Percentiles rank a stretch among this genome's conserved stretches.
Conservation (phyloP, 2,888 invertebrate genomes). For the Tenthredo notha region DNA sequence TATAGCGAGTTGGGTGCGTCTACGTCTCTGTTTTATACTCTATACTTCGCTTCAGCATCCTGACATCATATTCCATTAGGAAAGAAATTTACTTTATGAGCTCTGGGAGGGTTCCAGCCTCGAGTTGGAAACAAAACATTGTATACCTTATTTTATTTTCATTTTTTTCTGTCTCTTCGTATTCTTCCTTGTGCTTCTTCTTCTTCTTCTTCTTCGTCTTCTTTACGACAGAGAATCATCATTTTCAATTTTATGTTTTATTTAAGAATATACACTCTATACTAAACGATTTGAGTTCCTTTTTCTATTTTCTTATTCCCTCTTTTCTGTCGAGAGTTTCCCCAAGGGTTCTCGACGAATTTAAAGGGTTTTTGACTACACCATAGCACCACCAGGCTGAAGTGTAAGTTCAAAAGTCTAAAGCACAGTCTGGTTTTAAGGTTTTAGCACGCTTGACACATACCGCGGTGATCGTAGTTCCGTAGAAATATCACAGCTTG, state of each 20-base stretch:
- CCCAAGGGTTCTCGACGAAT: not conserved
- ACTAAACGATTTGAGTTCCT: not conserved
- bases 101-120: not conserved
- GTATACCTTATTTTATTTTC: not conserved
- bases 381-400: not conserved
- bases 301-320: not conserved
- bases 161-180: not conserved
- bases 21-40: not conserved
- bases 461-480: not conserved
- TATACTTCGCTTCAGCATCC: conserved; percentile 35
- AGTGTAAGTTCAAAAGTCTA: not conserved
- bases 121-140: conserved; percentile 32
- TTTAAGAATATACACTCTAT: not conserved
- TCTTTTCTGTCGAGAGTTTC: not conserved
- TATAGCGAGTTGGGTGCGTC: not conserved
- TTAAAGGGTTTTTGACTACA: not conserved
- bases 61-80: conserved; percentile 74
- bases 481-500: conserved; percentile 70
- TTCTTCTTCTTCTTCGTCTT: not conserved
- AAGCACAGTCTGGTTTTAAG: not conserved
- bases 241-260: conserved; percentile 20
- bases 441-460: not conserved
- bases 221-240: conserved; percentile 1
- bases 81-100: conserved; percentile 50
- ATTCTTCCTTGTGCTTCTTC: not conserved